Percentiles rank a stretch among this genome's conserved stretches.
Conservation (phyloP, 2,113 vertebrate species). For the Petaurus breviceps region DNA sequence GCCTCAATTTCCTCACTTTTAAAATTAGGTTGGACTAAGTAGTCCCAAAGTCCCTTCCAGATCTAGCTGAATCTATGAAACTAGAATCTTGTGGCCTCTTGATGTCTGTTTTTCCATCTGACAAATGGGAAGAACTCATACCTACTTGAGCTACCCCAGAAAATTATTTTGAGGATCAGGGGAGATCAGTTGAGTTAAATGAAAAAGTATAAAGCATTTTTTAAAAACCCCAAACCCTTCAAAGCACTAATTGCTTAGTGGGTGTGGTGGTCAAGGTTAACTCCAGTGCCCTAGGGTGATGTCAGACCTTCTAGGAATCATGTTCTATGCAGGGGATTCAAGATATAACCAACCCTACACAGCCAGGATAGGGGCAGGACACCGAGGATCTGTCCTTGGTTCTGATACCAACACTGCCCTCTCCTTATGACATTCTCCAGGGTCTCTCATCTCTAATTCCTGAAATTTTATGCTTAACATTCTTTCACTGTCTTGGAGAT, state of each 20-base stretch:
- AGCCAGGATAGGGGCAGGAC: background rate
- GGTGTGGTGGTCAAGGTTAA: background rate
- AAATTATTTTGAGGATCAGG: background rate
- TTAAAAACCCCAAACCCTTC: background rate
- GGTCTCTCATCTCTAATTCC: background rate
- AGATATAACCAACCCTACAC: background rate
- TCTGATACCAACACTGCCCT: background rate
- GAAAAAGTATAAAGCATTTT: background rate
- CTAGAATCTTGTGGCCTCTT: background rate
- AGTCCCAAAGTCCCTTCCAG: background rate
- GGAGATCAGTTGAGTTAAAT: background rate
- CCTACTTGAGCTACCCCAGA: background rate
- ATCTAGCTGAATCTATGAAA: background rate
- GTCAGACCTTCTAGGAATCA: background rate
- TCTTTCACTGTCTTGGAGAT: background rate
- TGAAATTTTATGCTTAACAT: accelerated
- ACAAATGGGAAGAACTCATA: background rate
- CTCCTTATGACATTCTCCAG: background rate
- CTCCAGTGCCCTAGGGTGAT: background rate
- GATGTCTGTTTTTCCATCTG: background rate
- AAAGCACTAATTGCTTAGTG: background rate
- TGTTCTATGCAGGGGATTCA: background rate
- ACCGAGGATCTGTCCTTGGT: background rate
- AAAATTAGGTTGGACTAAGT: background rate
- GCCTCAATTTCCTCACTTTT: background rate